These are phyloP conservation scores for Menura novaehollandiae DNA, from an alignment of 2,113 vertebrate genomes.

Conservation along the genomic window DNA sequence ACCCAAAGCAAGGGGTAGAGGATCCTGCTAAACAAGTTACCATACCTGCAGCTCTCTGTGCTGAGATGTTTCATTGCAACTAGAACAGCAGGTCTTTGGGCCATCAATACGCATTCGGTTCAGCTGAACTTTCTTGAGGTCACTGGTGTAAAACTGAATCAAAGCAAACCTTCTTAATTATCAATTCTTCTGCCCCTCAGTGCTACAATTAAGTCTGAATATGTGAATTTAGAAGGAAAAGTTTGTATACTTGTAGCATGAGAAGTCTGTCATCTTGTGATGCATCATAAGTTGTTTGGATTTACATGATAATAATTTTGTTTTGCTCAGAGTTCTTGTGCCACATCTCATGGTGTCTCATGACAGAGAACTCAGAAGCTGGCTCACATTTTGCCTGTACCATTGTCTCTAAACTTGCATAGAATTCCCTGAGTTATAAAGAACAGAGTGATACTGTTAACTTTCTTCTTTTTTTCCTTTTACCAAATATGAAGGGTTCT, in stretches of 20 bases:
- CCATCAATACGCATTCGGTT: background rate
- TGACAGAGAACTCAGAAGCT: background rate
- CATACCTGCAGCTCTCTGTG: background rate
- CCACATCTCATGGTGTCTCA: conserved; percentile 1
- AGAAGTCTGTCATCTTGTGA: conserved; percentile 36
- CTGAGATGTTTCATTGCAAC: background rate
- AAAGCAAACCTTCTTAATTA: background rate
- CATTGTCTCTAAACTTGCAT: background rate
- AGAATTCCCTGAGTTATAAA: background rate
- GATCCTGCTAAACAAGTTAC: conserved; percentile 39
- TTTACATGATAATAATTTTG: background rate
- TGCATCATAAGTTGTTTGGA: conserved; percentile 9
- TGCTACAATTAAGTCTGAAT: background rate
- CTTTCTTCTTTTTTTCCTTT: background rate
- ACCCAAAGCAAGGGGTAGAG: background rate
- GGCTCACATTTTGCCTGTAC: background rate
- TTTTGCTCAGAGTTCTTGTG: background rate
- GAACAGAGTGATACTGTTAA: background rate
- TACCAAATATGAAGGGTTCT: background rate
- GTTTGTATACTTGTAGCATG: background rate
- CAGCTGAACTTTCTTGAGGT: conserved; percentile 27
- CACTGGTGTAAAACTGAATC: background rate
- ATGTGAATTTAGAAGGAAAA: background rate
- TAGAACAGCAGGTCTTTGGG: background rate
- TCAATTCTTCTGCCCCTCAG: background rate